Evolutionary conservation across 2,888 invertebrate species (phyloP).

Genomic region (Melolontha melolontha): DNA sequence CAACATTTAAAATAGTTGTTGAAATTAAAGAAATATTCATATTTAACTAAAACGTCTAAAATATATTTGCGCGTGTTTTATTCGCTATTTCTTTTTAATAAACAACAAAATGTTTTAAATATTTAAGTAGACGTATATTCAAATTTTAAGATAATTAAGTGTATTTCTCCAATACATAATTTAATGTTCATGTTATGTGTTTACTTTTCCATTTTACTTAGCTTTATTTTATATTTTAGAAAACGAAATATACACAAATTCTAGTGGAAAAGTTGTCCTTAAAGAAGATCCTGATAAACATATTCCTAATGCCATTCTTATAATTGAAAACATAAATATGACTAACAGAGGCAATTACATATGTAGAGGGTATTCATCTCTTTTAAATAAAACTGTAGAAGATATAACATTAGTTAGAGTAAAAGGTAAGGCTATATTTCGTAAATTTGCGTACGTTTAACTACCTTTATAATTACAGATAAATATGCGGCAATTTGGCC

Average conservation of each 20-base stretch:
- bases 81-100: too few relatives aligned
- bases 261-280: conserved; percentile 65
- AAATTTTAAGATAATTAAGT: too few relatives aligned
- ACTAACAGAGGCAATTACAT: conserved; percentile 78
- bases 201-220: conserved; percentile 14
- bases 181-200: neutral
- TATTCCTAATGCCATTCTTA: conserved; percentile 73
- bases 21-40: neutral
- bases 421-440: conserved; percentile 72
- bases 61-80: too few relatives aligned
- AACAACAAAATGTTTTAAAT: too few relatives aligned
- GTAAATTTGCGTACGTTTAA: conserved; percentile 6
- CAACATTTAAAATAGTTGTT: neutral
- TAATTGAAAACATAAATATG: conserved; percentile 73
- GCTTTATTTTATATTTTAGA: conserved; percentile 57
- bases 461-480: conserved; percentile 66
- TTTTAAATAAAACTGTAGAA: conserved; percentile 58
- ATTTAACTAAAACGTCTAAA: too few relatives aligned
- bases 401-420: conserved; percentile 76
- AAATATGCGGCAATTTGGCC: conserved; percentile 97
- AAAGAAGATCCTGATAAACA: conserved; percentile 65
- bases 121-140: too few relatives aligned
- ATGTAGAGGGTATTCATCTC: conserved; percentile 71
- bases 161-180: too few relatives aligned
- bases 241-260: conserved; percentile 65